Evolutionary conservation across 2,888 invertebrate genomes (phyloP).

Genomic region (Sisyra nigra): DNA sequence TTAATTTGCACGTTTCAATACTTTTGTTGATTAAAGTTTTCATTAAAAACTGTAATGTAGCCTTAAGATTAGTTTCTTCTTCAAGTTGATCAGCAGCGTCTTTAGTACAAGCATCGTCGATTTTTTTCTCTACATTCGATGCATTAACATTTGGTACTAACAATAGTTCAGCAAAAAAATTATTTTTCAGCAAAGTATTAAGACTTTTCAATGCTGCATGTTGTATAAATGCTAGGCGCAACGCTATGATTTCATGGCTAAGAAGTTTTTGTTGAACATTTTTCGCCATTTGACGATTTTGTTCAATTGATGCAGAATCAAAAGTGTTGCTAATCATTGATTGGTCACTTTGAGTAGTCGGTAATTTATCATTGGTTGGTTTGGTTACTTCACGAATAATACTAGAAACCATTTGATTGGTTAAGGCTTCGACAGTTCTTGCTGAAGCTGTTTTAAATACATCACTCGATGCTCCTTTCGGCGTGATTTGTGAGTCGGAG

Average conservation of each 20-base stretch:
- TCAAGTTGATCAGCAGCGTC: slow-evolving; percentile 9
- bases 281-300: slow-evolving; percentile 17
- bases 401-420: slow-evolving; percentile 32
- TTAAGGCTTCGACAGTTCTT: slow-evolving; percentile 28
- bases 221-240: slow-evolving; percentile 34
- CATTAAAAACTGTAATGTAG: slow-evolving; percentile 24
- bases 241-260: slow-evolving; percentile 27
- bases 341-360: slow-evolving; percentile 12
- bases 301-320: slow-evolving; percentile 9
- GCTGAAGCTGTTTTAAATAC: slow-evolving; percentile 12
- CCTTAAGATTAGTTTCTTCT: slow-evolving; percentile 16
- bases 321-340: slow-evolving; percentile 14
- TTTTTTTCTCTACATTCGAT: slow-evolving; percentile 12
- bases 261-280: slow-evolving; percentile 25
- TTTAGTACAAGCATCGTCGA: slow-evolving; percentile 11
- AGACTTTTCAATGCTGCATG: slow-evolving; percentile 38
- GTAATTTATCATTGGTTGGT: slow-evolving; percentile 23
- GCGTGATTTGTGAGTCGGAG: slow-evolving; percentile 21
- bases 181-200: slow-evolving; percentile 31
- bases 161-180: slow-evolving; percentile 35
- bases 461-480: slow-evolving; percentile 11
- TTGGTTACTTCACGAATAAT: slow-evolving; percentile 34
- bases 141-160: slow-evolving; percentile 27
- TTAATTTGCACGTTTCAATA: slow-evolving; percentile 28
- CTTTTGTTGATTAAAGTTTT: slow-evolving; percentile 28